phyloP scores from a whole-genome alignment of 2,113 vertebrate species.

The Sinocyclocheilus grahami region DNA sequence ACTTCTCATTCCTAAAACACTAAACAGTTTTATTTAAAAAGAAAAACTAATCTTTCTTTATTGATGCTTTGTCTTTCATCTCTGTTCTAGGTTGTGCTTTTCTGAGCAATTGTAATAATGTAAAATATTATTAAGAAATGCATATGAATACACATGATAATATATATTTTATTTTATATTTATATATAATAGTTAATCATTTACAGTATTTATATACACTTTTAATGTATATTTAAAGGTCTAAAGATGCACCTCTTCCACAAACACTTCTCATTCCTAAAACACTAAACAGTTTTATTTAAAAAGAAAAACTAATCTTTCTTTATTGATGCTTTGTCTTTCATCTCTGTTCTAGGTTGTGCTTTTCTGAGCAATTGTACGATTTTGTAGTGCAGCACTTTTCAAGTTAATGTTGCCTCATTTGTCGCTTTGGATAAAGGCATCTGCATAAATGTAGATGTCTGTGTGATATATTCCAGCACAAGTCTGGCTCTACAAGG shows the following conservation, averaged over 20 bases:
- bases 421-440: not conserved
- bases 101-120: not conserved
- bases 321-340: not conserved
- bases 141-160: too few relatives aligned
- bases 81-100: not conserved
- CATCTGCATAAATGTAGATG: not conserved
- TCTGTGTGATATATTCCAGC: not conserved
- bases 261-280: not conserved
- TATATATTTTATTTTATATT: too few relatives aligned
- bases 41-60: not conserved
- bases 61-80: not conserved
- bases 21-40: not conserved
- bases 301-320: not conserved
- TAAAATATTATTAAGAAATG: too few relatives aligned
- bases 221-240: not conserved
- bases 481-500: not conserved
- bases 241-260: not conserved
- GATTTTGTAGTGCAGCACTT: not conserved
- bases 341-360: not conserved
- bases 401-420: not conserved
- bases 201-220: too few relatives aligned
- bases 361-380: not conserved
- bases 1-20: not conserved
- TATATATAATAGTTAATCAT: too few relatives aligned
- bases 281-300: not conserved